These are phyloP conservation scores for Eupithecia subumbrata DNA, from an alignment of 2,888 invertebrate genomes.

Conservation along the genomic window DNA sequence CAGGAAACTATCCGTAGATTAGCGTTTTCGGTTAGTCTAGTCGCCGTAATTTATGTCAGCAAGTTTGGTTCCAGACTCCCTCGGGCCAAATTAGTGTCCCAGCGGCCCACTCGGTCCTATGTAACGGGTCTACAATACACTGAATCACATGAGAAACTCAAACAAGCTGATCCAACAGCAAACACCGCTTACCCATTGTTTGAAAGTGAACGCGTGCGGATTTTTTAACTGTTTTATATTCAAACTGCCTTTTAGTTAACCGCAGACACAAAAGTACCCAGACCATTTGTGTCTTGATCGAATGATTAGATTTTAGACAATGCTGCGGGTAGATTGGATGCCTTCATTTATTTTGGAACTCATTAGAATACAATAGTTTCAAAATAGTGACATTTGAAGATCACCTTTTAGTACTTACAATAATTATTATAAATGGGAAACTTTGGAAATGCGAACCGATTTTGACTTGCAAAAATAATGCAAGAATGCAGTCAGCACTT, in stretches of 20 bases:
- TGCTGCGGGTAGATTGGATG: not conserved
- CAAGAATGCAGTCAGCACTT: conserved; percentile 34
- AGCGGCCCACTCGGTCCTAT: conserved; percentile 29
- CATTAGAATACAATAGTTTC: conserved; percentile 31
- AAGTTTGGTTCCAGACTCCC: conserved; percentile 23
- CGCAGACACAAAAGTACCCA: conserved; percentile 33
- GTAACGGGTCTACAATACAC: conserved; percentile 40
- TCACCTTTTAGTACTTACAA: conserved; percentile 21
- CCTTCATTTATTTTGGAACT: conserved; percentile 15
- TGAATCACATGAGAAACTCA: conserved; percentile 72
- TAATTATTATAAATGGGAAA: not conserved
- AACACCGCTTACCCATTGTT: conserved; percentile 72
- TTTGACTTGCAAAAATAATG: conserved; percentile 30
- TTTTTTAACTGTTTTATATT: conserved; percentile 54
- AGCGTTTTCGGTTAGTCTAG: conserved; percentile 2
- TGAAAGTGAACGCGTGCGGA: conserved; percentile 62
- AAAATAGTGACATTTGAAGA: conserved; percentile 16
- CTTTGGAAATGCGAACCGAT: not conserved
- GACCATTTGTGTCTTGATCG: conserved; percentile 33
- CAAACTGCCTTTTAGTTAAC: conserved; percentile 46
- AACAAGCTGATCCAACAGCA: conserved; percentile 73
- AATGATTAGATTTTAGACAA: conserved; percentile 33
- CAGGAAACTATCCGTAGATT: conserved; percentile 6
- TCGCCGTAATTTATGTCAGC: conserved; percentile 11
- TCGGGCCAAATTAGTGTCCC: conserved; percentile 23